Evolutionary conservation across 1,140 invertebrate species (phyloP).

Genomic region (Caenorhabditis brenneri): DNA sequence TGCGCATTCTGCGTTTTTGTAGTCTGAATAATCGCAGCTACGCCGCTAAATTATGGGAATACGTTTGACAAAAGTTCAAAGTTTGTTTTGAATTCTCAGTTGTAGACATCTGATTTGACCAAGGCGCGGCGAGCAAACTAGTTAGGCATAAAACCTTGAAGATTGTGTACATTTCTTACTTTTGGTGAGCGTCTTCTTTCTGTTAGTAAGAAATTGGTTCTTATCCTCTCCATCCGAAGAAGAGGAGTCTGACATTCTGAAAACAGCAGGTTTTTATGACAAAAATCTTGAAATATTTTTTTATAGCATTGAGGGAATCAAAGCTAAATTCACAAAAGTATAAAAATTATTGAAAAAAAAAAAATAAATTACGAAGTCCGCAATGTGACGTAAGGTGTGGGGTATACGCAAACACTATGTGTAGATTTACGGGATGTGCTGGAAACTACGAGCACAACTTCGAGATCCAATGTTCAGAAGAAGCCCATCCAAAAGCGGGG

Average conservation of each 20-base stretch:
- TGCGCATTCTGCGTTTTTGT: too few relatives aligned
- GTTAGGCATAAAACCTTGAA: too few relatives aligned
- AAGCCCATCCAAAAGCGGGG: too few relatives aligned
- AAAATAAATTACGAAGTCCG: neutral
- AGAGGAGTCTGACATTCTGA: conserved; percentile 53
- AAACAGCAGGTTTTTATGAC: too few relatives aligned
- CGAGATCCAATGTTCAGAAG: too few relatives aligned
- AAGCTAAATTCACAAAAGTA: neutral
- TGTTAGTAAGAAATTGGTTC: neutral
- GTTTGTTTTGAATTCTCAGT: too few relatives aligned
- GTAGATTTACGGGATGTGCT: neutral
- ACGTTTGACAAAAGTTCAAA: too few relatives aligned
- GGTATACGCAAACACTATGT: neutral
- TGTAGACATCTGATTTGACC: too few relatives aligned
- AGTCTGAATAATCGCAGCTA: too few relatives aligned
- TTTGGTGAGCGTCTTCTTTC: conserved; percentile 39
- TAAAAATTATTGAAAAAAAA: neutral
- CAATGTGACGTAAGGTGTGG: neutral
- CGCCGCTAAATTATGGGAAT: too few relatives aligned
- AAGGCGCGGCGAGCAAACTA: too few relatives aligned
- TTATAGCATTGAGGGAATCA: neutral
- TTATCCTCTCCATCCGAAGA: conserved; percentile 37
- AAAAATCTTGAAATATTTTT: neutral
- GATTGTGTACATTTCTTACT: too few relatives aligned
- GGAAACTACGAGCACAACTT: neutral